Evolutionary conservation across 2,113 vertebrate genomes (phyloP), one percentile per base, ranked within the genome.

Genomic region (Sporophila hypoxantha): DNA sequence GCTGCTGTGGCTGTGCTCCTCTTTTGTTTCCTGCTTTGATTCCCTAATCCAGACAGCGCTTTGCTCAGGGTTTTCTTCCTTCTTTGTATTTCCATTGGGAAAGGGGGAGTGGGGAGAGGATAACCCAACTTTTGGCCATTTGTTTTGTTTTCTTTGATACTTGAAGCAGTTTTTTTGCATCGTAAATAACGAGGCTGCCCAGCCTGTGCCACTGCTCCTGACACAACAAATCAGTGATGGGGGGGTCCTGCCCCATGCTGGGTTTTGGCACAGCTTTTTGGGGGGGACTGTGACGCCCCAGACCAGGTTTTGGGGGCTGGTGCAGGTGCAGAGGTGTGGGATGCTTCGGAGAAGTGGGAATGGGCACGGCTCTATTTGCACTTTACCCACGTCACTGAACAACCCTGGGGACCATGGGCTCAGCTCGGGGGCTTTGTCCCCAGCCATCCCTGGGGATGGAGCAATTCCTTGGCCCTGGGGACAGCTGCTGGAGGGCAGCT

Each of bases 61-160:
- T 95, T 86, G 95, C 94, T 95, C 94, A 95, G 94, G 92, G 94
- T 87, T 93, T 95, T 89, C 91, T 93, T 93, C 91, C 67, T 89
- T 93, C 91, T 80, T 89, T 81, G 74, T 86, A 10, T 82, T 95
- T 82, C 88, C 91, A 53, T 11, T 64, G 57, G 80, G 91, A 85
- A 89, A 82, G 30, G 65, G 79, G 78, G 78, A 68, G 41, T 1
- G 23, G 83, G 55, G 57, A 78, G 90, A 89, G 85, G 83, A 89
- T 11, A 50, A 91, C 94, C 95, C 94, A 86, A 46, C 59, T 73
- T 86, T 36, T 30, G 85, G 91, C 93, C 78, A 6, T 82, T 86
- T 84, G 37, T 87, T 88, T 66, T 25, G 50, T 84, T 91, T 92
- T 91, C 90, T 93, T 74, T 12, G 30, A 93, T 94, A 94, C 91